A percentile compares a stretch with the other conserved stretches of the same genome.
phyloP scores from a whole-genome alignment of 1,140 invertebrate species.

The Megalonaias nervosa region DNA sequence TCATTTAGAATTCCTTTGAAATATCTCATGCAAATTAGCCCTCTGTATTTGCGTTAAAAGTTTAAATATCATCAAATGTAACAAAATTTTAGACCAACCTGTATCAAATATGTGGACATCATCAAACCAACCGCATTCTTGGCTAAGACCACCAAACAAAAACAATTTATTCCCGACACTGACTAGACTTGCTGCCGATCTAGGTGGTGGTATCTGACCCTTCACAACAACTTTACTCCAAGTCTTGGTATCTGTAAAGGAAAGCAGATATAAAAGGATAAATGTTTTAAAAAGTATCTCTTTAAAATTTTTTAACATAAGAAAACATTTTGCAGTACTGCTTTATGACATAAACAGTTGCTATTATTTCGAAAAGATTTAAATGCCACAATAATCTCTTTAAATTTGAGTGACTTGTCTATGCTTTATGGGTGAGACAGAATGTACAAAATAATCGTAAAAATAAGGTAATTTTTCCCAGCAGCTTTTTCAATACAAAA shows the following conservation, averaged over 20 bases:
- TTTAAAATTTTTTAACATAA: no score
- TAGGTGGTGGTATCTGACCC: conserved; percentile 53
- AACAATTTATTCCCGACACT: conserved; percentile 62
- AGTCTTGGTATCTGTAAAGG: conserved; percentile 45
- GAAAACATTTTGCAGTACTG: no score
- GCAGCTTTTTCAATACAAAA: no score
- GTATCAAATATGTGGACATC: conserved; percentile 63
- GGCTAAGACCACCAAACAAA: conserved; percentile 69
- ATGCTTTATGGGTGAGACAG: no score
- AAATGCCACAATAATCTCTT: no score
- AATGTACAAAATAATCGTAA: no score
- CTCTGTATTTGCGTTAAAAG: no score
- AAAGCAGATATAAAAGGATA: background rate
- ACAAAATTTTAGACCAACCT: conserved; percentile 44
- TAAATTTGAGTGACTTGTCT: no score
- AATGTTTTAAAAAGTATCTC: no score
- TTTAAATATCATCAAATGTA: background rate
- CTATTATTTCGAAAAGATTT: no score
- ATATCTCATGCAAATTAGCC: background rate
- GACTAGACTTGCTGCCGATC: conserved; percentile 59
- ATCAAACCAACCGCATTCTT: conserved; percentile 65
- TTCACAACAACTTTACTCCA: conserved; percentile 52
- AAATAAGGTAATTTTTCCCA: no score
- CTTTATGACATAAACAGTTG: no score
- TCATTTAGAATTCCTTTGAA: background rate